Conservation (phyloP, 2,888 invertebrate genomes). For the Acanthoscelides obtectus region DNA sequence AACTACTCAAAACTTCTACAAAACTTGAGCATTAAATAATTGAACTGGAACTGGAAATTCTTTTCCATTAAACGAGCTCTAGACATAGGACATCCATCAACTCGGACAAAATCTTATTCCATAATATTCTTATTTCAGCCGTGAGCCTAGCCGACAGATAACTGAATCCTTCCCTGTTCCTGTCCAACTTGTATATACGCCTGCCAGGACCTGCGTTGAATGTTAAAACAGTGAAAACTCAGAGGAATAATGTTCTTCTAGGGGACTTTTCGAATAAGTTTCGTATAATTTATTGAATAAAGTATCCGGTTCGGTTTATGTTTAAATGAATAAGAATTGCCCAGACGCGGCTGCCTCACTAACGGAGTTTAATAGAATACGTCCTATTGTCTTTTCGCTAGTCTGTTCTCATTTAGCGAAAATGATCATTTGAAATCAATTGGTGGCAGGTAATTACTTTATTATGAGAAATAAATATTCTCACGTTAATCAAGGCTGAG, state of each 20-base stretch:
- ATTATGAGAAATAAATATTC: neutral
- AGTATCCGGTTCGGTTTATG: neutral
- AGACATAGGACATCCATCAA: too few relatives aligned
- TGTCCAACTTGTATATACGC: neutral
- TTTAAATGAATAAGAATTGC: neutral
- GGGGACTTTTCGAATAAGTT: neutral
- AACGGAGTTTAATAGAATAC: neutral
- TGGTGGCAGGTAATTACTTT: neutral
- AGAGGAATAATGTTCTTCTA: neutral
- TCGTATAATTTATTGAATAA: neutral
- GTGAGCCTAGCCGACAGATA: too few relatives aligned
- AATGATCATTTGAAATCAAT: neutral
- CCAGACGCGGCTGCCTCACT: neutral
- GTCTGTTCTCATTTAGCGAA: neutral
- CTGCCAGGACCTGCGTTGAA: neutral
- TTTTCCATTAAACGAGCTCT: too few relatives aligned
- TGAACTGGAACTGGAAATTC: too few relatives aligned
- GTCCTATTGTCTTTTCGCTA: neutral
- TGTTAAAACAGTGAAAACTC: neutral
- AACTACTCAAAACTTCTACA: too few relatives aligned
- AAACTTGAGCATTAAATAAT: too few relatives aligned
- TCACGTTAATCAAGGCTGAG: too few relatives aligned
- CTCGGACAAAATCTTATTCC: too few relatives aligned
- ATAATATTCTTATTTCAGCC: too few relatives aligned
- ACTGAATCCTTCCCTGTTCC: neutral